Evolutionary conservation across 1,140 invertebrate genomes (phyloP), one percentile per base, ranked within the genome.

Genomic region (Ceratitis capitata): DNA sequence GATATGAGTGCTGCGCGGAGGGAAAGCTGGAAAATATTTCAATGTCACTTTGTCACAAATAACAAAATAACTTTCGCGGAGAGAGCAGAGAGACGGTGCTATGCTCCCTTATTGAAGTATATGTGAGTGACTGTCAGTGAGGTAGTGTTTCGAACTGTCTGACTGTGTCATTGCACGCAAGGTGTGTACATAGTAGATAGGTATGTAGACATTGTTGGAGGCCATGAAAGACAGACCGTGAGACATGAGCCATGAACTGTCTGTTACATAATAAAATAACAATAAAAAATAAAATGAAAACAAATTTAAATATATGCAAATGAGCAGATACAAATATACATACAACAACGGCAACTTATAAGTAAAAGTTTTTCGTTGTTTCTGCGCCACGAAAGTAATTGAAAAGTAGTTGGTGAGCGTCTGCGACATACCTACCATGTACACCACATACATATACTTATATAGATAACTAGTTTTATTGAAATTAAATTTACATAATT

Each of bases 131-230:
- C 51, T 53, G 51, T 3, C 19, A 53, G 51, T 16, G 3, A 19
- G 7, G n/a, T n/a, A 53, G 16, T 53, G 51, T 3, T n/a, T n/a
- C 23, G 51, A 53, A 53, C 19, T 53, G 51, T 53, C 51, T 35
- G 61, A 35, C 29, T 64, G 61, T 64, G 61, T 64, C 29, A 64
- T 35, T 64, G 61, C 61, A 64, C 32, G 61, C 61, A 64, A 64
- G 32, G 61, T 29, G n/a, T n/a, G n/a, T n/a, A n/a, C n/a, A n/a
- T n/a, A n/a, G n/a, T n/a, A n/a, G n/a, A n/a, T n/a, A n/a, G n/a
- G n/a, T n/a, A n/a, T n/a, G n/a, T n/a, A n/a, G n/a, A 39, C 14
- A 64, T 64, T 64, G 32, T 32, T 35, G 7, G 29, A 64, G 61
- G 32, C 61, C 29, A 64, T 32, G 61, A 29, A 7, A 35, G 61